Conservation (phyloP, 2,888 invertebrate species). For the Macrostomum cliftonense region DNA sequence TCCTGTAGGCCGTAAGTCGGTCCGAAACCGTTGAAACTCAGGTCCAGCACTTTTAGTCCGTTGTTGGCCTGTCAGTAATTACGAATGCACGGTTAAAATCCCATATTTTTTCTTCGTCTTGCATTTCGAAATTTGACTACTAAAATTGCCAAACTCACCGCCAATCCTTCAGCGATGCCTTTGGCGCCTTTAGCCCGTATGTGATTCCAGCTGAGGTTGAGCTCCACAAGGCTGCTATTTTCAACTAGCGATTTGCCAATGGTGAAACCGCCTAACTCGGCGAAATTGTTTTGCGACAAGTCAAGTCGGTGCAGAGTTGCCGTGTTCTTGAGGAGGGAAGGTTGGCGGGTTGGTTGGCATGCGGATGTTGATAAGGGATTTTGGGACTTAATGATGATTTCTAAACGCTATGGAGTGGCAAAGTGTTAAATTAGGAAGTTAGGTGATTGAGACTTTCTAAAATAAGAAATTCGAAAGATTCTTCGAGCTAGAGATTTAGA, state of each 20-base stretch:
- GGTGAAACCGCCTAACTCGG: conserved; percentile 25
- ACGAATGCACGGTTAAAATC: too few relatives aligned
- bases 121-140: too few relatives aligned
- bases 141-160: too few relatives aligned
- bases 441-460: too few relatives aligned
- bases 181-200: conserved; percentile 31
- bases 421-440: too few relatives aligned
- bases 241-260: conserved; percentile 33
- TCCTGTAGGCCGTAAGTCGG: conserved; percentile 7
- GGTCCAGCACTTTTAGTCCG: conserved; percentile 16
- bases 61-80: conserved; percentile 20
- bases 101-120: too few relatives aligned
- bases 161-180: conserved; percentile 28
- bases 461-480: too few relatives aligned
- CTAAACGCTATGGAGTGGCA: too few relatives aligned
- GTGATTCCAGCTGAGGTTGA: conserved; percentile 35
- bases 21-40: conserved; percentile 11
- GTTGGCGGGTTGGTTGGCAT: too few relatives aligned
- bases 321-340: conserved; percentile 18
- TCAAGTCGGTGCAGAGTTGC: conserved; percentile 27
- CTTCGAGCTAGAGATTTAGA: too few relatives aligned
- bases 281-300: conserved; percentile 33
- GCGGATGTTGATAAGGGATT: too few relatives aligned
- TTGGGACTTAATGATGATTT: too few relatives aligned
- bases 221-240: conserved; percentile 28